Evolutionary conservation across 1,140 invertebrate species (phyloP), one percentile per base, ranked within the genome.

Genomic region (Procambarus clarkii): DNA sequence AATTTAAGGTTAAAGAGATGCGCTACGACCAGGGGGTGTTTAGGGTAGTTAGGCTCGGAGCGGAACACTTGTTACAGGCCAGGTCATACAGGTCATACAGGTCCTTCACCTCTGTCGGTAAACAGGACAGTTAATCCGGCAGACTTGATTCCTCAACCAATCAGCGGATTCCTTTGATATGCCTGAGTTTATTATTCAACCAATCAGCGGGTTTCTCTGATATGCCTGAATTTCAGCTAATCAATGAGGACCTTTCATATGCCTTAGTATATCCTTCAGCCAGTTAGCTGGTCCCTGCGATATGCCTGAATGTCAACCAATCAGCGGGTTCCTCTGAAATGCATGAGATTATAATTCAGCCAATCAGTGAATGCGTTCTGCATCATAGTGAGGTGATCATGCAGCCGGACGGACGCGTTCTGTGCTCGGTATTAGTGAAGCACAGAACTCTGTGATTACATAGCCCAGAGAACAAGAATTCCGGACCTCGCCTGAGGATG

Each of bases 1-100:
- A 74, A 74, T 74, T 74, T 34, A 74, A 74, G 69, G 69, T 74
- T 74, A 74, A 34, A 74, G 21, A 74, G 69, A 74, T 74, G 69
- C 69, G 15, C n/a, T 74, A 74, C 69, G 11, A 74, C 24, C 69
- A 74, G 69, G 69, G 69, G 69, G 69, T 74, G 69, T 74, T 74
- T 74, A 74, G 69, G 34, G 15, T 15, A 34, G 34, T 34, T 5
- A 34, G n/a, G 69, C 15, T 34, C 21, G n/a, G 69, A 2, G 5
- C n/a, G 69, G 69, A 74, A 74, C 64, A 18, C 18, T 21, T 69
- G 11, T 69, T 4, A 4, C 18, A 4, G 64, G 34, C 34, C 34
- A 34, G 34, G 34, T 34, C 34, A 34, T 34, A 34, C 34, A 34
- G 34, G 34, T 34, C 0, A 74, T 34, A 21, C 3, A 34, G 69